phyloP scores from a whole-genome alignment of 2,797 vertebrate genomes.

The Xenopus petersii region DNA sequence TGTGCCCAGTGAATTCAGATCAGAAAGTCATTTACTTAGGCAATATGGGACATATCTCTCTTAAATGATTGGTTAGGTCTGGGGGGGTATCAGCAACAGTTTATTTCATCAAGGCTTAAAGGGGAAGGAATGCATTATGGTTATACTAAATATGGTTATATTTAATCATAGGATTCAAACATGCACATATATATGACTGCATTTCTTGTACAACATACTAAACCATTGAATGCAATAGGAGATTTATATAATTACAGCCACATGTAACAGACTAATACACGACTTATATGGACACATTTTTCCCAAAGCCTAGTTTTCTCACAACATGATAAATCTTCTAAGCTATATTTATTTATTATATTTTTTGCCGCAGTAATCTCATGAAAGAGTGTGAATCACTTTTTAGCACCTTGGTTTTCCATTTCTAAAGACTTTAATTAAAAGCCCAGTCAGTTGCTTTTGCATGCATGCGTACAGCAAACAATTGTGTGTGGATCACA shows the following conservation, averaged over 20 bases:
- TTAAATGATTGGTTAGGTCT: no score
- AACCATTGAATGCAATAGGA: no score
- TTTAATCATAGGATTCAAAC: no score
- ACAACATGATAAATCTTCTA: conserved; percentile 25
- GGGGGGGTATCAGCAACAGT: no score
- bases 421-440: conserved; percentile 38
- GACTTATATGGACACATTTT: not conserved
- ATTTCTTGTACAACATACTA: no score
- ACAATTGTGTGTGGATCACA: not conserved
- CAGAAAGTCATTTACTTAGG: no score
- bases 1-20: no score
- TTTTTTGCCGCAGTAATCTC: conserved; percentile 15
- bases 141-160: no score
- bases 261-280: not conserved
- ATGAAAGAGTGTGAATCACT: not conserved
- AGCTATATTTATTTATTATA: conserved; percentile 13
- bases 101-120: no score
- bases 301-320: conserved; percentile 13
- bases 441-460: conserved; percentile 5
- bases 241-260: not conserved
- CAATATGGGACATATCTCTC: no score
- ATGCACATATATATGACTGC: no score
- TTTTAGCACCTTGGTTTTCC: not conserved
- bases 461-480: not conserved
- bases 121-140: no score